Evolutionary conservation across 2,113 vertebrate genomes (phyloP).

Genomic region (Pholis gunnellus): DNA sequence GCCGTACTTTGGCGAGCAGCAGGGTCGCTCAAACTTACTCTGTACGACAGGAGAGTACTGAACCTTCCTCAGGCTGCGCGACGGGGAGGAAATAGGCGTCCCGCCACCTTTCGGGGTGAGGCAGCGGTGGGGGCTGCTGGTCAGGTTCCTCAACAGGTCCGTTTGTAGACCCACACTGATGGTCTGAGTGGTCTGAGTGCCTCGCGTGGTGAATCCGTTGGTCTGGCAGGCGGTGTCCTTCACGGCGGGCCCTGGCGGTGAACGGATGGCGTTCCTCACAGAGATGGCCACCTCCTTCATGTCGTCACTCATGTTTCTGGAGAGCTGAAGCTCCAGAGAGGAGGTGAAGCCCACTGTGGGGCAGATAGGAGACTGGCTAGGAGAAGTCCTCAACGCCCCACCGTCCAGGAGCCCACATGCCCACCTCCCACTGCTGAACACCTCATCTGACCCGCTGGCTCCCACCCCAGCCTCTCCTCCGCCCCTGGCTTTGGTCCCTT

Average conservation of each 20-base stretch:
- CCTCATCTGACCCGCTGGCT: constrained; percentile 82
- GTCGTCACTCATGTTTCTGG: constrained; percentile 95
- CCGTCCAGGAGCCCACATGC: constrained; percentile 86
- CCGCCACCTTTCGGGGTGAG: constrained; percentile 92
- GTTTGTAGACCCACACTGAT: constrained; percentile 96
- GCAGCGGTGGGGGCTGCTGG: constrained; percentile 97
- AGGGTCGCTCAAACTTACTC: constrained; percentile 95
- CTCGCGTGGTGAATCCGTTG: constrained; percentile 88
- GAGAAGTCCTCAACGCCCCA: constrained; percentile 79
- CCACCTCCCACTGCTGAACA: constrained; percentile 87
- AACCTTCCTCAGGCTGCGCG: constrained; percentile 90
- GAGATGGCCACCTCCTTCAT: constrained; percentile 99
- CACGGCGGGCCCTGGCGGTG: constrained; percentile 72
- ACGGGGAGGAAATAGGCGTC: constrained; percentile 94
- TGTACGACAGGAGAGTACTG: constrained; percentile 93
- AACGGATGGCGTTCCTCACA: constrained; percentile 89
- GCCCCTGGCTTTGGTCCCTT: constrained; percentile 84
- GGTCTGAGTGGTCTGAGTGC: constrained; percentile 94
- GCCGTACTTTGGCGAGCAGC: constrained; percentile 97
- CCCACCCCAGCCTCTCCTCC: constrained; percentile 77
- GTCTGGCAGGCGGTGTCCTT: constrained; percentile 95
- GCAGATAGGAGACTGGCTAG: constrained; percentile 84
- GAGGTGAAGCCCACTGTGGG: constrained; percentile 89
- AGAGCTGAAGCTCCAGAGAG: constrained; percentile 90
- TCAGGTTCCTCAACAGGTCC: constrained; percentile 89